Conservation (phyloP, 2,113 vertebrate species). For the Gyps fulvus region DNA sequence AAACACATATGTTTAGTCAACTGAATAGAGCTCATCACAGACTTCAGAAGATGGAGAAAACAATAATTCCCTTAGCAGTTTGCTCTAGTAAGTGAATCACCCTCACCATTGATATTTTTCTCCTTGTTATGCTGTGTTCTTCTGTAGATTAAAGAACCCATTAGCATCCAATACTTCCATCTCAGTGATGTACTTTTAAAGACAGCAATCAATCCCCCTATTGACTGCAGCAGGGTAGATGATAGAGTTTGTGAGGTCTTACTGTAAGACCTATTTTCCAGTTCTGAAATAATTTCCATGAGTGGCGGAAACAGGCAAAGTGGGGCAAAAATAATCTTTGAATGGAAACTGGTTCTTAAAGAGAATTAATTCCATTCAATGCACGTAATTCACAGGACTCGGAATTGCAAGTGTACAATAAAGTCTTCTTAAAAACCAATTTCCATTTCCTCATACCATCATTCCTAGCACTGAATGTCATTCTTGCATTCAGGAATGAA, state of each 20-base stretch:
- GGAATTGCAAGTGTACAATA: neutral
- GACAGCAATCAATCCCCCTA: neutral
- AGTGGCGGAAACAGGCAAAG: neutral
- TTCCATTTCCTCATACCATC: neutral
- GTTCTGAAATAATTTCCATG: neutral
- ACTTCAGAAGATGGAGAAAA: neutral
- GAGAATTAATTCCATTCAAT: neutral
- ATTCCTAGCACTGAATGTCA: neutral
- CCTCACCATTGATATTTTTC: neutral
- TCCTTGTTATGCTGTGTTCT: neutral
- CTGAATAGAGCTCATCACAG: neutral
- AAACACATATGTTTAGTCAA: neutral
- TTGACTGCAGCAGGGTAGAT: neutral
- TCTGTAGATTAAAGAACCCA: neutral
- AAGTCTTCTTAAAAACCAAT: neutral
- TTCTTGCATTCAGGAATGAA: neutral
- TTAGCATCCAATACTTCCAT: neutral
- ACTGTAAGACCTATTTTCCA: neutral
- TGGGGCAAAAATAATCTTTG: neutral
- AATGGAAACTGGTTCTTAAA: neutral
- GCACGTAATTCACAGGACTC: neutral
- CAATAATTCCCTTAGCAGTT: neutral
- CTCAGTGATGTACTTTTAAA: neutral
- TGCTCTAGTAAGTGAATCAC: neutral
- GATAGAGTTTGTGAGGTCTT: neutral